Evolutionary conservation across 1,140 invertebrate genomes (phyloP), one percentile per base, ranked within the genome.

Genomic region (Drosophila murphyi): DNA sequence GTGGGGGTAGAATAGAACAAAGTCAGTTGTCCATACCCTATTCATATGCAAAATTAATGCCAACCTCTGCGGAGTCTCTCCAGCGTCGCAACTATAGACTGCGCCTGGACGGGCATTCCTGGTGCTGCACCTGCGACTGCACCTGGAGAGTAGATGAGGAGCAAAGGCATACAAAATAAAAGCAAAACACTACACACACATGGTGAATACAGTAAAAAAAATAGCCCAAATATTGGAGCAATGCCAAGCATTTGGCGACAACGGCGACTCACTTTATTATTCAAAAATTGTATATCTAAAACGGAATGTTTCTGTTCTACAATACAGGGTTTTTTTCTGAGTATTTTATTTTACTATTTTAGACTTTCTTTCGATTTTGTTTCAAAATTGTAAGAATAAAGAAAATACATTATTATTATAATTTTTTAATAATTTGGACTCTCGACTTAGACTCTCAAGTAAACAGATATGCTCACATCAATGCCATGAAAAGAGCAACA

Each of bases 21-120:
- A 72, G 81, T 59, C 60, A 80, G 59, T 72, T 64, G 59, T 59
- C 71, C 78, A 47, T 54, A 8, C 47, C 32, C 41, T 65, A 85
- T 80, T 85, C 81, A 80, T 78, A 78, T 85, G 81, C 70, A 82
- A 82, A 82, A 87, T 82, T 52, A 87, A 87, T 71, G 41, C 64
- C 6, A 34, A 69, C 28, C 28, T 52, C n/a, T 3, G 28, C n/a
- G 5, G 39, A 39, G 20, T 34, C 29, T 48, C 43, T 41, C 5
- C 4, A 34, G n/a, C 31, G 31, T 12, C 8, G 32, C 47, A 67
- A 56, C n/a, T 32, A n/a, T 29, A 55, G 20, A 31, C 51, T 41
- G 60, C 48, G 35, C 6, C 60, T 41, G 45, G 34, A 62, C 6
- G 20, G 28, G 37, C 4, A 50, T 20, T 35, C 10, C 37, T 34